Evolutionary conservation across 2,888 invertebrate genomes (phyloP).

Genomic region (Drosophila picticornis): DNA sequence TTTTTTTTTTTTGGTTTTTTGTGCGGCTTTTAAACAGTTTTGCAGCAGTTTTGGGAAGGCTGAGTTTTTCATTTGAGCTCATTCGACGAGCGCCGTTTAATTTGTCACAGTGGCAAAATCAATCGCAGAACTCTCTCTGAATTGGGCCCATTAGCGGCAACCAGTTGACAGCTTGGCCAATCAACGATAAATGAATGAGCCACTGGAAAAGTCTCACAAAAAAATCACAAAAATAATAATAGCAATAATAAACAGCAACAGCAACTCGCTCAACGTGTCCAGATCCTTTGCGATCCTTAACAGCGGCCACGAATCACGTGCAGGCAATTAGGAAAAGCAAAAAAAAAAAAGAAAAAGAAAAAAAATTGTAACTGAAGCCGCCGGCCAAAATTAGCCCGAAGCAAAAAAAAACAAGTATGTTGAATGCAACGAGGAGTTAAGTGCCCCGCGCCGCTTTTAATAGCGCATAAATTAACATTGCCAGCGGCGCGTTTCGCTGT

Average conservation of each 20-base stretch:
- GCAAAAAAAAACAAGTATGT: constrained; percentile 23
- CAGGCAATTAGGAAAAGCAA: constrained; percentile 58
- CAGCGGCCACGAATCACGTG: constrained; percentile 61
- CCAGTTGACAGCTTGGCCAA: constrained; percentile 57
- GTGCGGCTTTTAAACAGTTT: constrained; percentile 68
- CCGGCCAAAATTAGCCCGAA: constrained; percentile 51
- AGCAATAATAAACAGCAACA: not conserved
- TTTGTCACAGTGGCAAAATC: constrained; percentile 71
- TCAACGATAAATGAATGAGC: constrained; percentile 53
- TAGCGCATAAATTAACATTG: constrained; percentile 79
- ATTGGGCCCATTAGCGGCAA: constrained; percentile 55
- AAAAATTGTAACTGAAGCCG: constrained; percentile 37
- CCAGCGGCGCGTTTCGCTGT: constrained; percentile 61
- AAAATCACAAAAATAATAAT: not conserved
- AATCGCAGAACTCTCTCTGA: constrained; percentile 29
- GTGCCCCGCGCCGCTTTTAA: constrained; percentile 77
- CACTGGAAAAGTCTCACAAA: not conserved
- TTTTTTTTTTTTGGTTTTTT: constrained; percentile 40
- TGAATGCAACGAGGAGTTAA: constrained; percentile 69
- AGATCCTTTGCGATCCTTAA: constrained; percentile 45
- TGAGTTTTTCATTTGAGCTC: constrained; percentile 54
- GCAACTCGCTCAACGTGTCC: constrained; percentile 22
- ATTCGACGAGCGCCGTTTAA: constrained; percentile 71
- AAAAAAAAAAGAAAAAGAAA: constrained; percentile 11
- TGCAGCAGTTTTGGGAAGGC: constrained; percentile 9